Conservation (phyloP, 2,113 vertebrate species). For the Lucifuga dentata region DNA sequence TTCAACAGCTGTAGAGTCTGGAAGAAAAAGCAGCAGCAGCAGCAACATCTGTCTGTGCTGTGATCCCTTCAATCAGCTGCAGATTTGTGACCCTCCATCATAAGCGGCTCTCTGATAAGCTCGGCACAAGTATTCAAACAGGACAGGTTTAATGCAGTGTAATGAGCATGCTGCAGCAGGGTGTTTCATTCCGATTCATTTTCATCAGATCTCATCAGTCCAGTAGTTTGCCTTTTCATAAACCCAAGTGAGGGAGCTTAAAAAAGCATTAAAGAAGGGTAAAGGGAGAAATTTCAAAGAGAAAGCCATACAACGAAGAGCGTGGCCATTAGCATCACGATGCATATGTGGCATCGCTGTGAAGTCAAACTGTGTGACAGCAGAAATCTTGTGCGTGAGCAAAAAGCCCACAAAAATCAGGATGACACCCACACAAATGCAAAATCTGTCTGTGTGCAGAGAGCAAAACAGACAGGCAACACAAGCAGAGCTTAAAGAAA, state of each 20-base stretch:
- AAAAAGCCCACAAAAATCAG: no score
- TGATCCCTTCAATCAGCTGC: constrained; percentile 58
- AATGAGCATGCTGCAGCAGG: neutral
- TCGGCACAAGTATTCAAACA: constrained; percentile 16
- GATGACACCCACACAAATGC: neutral
- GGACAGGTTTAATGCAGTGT: neutral
- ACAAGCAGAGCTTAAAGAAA: neutral
- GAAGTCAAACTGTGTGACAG: no score
- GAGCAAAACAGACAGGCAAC: neutral
- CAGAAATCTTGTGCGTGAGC: no score
- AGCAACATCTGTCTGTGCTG: constrained; percentile 67
- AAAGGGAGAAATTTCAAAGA: no score
- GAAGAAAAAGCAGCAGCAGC: constrained; percentile 47
- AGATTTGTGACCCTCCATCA: constrained; percentile 44
- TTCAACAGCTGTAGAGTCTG: constrained; percentile 60
- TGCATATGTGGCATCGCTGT: no score
- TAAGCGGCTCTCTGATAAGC: constrained; percentile 48
- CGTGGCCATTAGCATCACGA: no score
- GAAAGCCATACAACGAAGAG: no score
- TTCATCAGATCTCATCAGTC: neutral
- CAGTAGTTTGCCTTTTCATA: no score
- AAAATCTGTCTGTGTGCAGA: neutral
- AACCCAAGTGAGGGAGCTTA: no score
- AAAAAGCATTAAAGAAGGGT: no score
- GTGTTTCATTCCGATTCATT: neutral